Conservation (phyloP, 2,888 invertebrate genomes). For the Oscheius onirici region DNA sequence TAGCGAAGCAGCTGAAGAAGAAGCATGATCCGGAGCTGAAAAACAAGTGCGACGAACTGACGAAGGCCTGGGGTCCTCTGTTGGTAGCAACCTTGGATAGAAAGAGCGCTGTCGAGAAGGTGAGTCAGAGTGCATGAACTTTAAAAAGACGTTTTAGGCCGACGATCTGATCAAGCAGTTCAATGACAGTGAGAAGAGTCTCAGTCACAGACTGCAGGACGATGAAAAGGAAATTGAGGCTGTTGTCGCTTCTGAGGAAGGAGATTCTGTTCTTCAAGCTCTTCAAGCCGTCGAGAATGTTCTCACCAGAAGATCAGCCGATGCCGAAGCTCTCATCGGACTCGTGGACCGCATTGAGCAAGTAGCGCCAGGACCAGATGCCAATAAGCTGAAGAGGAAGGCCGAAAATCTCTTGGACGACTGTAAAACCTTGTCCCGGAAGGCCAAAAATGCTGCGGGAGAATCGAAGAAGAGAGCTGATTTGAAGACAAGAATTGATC, state of each 20-base stretch:
- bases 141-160: not conserved
- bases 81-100: conserved; percentile 85
- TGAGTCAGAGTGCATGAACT: not conserved
- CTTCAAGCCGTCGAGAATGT: conserved; percentile 48
- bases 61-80: conserved; percentile 89
- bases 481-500: conserved; percentile 37
- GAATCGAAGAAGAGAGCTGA: conserved; percentile 47
- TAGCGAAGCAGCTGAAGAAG: conserved; percentile 68
- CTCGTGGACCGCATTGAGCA: conserved; percentile 47
- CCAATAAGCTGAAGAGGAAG: conserved; percentile 56
- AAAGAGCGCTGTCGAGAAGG: conserved; percentile 50
- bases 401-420: conserved; percentile 58
- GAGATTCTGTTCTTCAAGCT: conserved; percentile 37
- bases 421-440: conserved; percentile 52
- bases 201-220: conserved; percentile 43
- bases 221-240: conserved; percentile 49
- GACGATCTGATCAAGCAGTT: conserved; percentile 52
- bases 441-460: conserved; percentile 48
- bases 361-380: conserved; percentile 58
- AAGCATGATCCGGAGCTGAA: conserved; percentile 77
- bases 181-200: conserved; percentile 44
- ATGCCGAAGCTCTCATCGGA: conserved; percentile 51
- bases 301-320: conserved; percentile 47
- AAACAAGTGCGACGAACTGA: conserved; percentile 86
- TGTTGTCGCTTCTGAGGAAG: conserved; percentile 28